Conservation (phyloP, 2,113 vertebrate genomes). For the Pelmatolapia mariae region DNA sequence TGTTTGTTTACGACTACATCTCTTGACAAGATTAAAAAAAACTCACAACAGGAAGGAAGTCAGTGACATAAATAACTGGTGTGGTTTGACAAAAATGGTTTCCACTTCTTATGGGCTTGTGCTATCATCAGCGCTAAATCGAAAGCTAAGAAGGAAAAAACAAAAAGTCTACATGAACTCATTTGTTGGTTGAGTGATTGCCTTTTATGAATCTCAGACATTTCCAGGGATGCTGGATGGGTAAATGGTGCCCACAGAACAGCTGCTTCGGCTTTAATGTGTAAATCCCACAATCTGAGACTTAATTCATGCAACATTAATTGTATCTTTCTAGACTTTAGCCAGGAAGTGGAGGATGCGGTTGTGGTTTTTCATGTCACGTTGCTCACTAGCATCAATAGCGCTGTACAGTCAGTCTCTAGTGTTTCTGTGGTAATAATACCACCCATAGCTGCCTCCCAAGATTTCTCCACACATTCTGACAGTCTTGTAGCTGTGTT, state of each 20-base stretch:
- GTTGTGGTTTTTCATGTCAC: constrained; percentile 16
- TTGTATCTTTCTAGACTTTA: constrained; percentile 10
- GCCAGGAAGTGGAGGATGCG: constrained; percentile 34
- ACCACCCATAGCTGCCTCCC: constrained; percentile 28
- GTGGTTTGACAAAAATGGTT: neutral
- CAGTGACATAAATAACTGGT: neutral
- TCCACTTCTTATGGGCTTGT: neutral
- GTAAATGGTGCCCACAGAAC: neutral
- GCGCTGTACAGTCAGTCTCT: constrained; percentile 36
- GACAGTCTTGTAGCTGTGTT: constrained; percentile 59
- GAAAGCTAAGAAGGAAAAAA: neutral
- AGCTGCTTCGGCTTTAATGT: constrained; percentile 1
- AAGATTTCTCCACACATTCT: constrained; percentile 44
- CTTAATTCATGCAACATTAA: constrained; percentile 7
- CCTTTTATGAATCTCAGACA: constrained; percentile 25
- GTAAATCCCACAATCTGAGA: neutral
- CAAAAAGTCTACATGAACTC: neutral
- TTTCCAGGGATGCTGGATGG: constrained; percentile 11
- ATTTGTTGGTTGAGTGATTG: neutral
- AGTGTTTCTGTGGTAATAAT: constrained; percentile 8
- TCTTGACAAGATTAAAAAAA: neutral
- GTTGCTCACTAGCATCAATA: neutral
- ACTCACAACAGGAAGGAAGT: neutral
- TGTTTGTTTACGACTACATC: neutral
- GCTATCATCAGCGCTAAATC: neutral